phyloP scores from a whole-genome alignment of 37 sponge, comb jelly and placozoan species.

The Ephydatia muelleri region DNA sequence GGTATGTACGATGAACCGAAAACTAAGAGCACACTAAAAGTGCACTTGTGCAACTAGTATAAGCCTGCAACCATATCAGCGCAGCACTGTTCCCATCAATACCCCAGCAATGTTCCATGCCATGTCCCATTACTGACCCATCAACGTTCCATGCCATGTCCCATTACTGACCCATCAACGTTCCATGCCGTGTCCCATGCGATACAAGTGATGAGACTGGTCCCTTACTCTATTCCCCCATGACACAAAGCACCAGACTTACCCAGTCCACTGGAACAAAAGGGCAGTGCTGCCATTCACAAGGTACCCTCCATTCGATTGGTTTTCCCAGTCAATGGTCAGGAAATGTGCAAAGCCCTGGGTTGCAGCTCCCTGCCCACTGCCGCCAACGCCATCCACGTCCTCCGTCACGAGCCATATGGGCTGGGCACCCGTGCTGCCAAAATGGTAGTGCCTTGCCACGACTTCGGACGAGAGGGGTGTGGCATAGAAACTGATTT shows the following conservation, averaged over 20 bases:
- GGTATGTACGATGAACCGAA: too few species aligned
- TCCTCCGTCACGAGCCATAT: constrained; percentile 44
- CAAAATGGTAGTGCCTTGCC: constrained; percentile 45
- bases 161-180: too few species aligned
- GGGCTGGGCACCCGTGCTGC: constrained; percentile 57
- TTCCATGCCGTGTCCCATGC: too few species aligned
- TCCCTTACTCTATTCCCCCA: not conserved
- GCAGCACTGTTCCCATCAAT: too few species aligned
- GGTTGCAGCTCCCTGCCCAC: not conserved
- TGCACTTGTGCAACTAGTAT: too few species aligned
- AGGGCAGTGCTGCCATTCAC: constrained; percentile 12
- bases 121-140: too few species aligned
- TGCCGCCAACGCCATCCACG: constrained; percentile 30
- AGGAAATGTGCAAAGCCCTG: constrained; percentile 9
- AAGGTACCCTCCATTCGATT: not conserved
- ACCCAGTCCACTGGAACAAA: constrained; percentile 69
- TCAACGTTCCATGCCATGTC: too few species aligned
- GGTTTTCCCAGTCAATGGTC: constrained; percentile 36
- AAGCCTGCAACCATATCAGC: too few species aligned
- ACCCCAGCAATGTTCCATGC: too few species aligned
- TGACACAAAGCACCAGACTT: not conserved
- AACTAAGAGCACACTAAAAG: too few species aligned
- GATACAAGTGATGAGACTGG: too few species aligned
- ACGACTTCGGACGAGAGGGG: constrained; percentile 5
- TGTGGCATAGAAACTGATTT: constrained; percentile 43